Base-by-base conservation (phyloP, 2,888 invertebrate species). In the Platycnemis pennipes region DNA sequence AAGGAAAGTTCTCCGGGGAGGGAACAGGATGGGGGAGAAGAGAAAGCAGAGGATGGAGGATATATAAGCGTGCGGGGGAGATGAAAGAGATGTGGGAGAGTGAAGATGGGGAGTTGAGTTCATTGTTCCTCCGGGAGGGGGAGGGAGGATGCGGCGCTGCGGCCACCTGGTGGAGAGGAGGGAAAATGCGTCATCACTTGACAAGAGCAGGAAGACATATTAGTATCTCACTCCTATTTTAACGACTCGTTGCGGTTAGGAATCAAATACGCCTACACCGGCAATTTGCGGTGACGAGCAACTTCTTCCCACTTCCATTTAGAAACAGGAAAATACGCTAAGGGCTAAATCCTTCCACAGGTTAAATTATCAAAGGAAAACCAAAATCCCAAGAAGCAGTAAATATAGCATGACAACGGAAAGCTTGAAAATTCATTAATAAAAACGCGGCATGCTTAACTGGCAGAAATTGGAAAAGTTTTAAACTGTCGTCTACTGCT, bases 121-220 rank as follows among this genome's bases (percentile, higher is more conserved):
- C 44, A 45, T 87, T 44, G 46, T 77, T 77, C 37, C 77, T 26
- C 1, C 26, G 3, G 63, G 26, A 26, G 63, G 63, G 37, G 63
- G 63, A 11, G 22, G 31, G 42, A 16, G 37, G 13, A 42, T 37
- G 2, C 42, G 42, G 87, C 4, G 42, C 42, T 87, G 87, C 45
- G 87, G 87, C 45, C 11, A n/a, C 87, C 22, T 16, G 7, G 44
- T 31, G 46, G 87, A 13, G 45, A 8, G 44, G 45, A n/a, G 87
- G 45, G 44, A 87, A 44, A 37, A 45, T 87, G 44, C 46, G 44
- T 87, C 46, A 87, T 87, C 19, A 22, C 45, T 26, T 46, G 87
- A 87, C 77, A 11, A 77, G 37, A 77, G 77, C 77, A 37, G 77
- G 77, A 77, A 77, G 37, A 77, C 37, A 37, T 77, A 77, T 77